Evolutionary conservation across 2,888 invertebrate species (phyloP).

Genomic region (Fabriciana adippe): DNA sequence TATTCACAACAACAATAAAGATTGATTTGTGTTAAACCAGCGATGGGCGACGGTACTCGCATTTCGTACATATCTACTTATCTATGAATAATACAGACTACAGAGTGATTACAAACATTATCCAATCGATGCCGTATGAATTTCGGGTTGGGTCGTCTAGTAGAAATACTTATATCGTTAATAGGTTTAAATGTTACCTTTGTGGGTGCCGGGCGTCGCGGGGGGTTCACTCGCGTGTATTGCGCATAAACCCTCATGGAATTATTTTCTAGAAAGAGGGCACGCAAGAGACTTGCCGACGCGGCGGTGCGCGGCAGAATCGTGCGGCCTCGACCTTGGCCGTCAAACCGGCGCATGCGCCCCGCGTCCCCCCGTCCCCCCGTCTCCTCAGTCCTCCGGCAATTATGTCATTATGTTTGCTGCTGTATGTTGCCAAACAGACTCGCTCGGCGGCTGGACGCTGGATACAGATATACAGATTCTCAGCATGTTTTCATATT

Average conservation of each 20-base stretch:
- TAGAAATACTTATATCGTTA: neutral
- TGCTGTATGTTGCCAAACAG: conserved; percentile 73
- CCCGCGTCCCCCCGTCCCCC: conserved; percentile 57
- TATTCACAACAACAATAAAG: conserved; percentile 20
- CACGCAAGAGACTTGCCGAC: conserved; percentile 68
- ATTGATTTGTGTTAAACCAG: conserved; percentile 25
- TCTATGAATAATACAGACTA: conserved; percentile 35
- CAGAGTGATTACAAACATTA: conserved; percentile 39
- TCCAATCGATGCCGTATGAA: conserved; percentile 23
- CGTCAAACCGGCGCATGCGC: conserved; percentile 81
- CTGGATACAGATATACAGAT: conserved; percentile 49
- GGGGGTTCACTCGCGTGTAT: conserved; percentile 60
- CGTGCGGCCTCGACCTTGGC: conserved; percentile 80
- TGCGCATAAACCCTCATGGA: conserved; percentile 63
- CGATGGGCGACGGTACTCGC: conserved; percentile 17
- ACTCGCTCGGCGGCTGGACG: conserved; percentile 57
- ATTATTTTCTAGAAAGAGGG: conserved; percentile 65
- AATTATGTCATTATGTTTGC: conserved; percentile 80
- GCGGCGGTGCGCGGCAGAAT: conserved; percentile 80
- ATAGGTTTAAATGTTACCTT: conserved; percentile 54
- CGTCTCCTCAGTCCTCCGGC: conserved; percentile 52
- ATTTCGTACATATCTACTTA: conserved; percentile 30
- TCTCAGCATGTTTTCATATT: conserved; percentile 39
- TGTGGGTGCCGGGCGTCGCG: conserved; percentile 34
- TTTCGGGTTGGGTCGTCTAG: conserved; percentile 5